A percentile compares a stretch with the other conserved stretches of the same genome.
Evolutionary conservation across 2,888 invertebrate species (phyloP).

Genomic region (Dinocampus coccinellae): DNA sequence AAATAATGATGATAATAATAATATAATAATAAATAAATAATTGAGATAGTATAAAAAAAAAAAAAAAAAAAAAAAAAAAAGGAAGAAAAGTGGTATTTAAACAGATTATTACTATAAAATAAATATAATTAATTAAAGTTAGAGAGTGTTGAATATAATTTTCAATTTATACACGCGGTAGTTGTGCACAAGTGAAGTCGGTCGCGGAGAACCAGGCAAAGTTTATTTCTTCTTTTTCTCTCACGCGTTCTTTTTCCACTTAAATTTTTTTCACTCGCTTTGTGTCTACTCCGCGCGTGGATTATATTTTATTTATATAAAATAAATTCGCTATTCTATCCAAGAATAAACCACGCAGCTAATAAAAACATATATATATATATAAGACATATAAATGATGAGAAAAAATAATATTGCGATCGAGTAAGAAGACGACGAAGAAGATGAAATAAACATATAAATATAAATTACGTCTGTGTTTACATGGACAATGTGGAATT

Average conservation of each 20-base stretch:
- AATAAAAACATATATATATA: background rate
- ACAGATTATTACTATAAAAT: background rate
- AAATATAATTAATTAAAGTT: background rate
- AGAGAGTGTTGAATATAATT: background rate
- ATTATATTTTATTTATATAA: constrained; percentile 19
- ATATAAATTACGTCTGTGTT: background rate
- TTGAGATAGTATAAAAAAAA: too few relatives aligned
- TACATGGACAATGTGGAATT: background rate
- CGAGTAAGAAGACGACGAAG: too few relatives aligned
- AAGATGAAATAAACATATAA: background rate
- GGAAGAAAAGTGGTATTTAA: background rate
- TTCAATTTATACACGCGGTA: background rate
- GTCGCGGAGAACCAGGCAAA: background rate
- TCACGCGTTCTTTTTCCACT: background rate
- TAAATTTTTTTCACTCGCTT: background rate
- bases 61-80: background rate
- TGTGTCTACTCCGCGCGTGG: too few relatives aligned
- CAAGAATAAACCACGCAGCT: background rate
- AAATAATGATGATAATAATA: too few relatives aligned
- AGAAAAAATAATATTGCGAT: too few relatives aligned
- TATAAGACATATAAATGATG: background rate
- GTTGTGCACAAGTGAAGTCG: background rate
- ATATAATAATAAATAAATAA: too few relatives aligned
- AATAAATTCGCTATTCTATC: background rate
- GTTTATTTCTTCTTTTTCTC: background rate